phyloP scores from a whole-genome alignment of 2,113 vertebrate genomes.

The Zootoca vivipara region DNA sequence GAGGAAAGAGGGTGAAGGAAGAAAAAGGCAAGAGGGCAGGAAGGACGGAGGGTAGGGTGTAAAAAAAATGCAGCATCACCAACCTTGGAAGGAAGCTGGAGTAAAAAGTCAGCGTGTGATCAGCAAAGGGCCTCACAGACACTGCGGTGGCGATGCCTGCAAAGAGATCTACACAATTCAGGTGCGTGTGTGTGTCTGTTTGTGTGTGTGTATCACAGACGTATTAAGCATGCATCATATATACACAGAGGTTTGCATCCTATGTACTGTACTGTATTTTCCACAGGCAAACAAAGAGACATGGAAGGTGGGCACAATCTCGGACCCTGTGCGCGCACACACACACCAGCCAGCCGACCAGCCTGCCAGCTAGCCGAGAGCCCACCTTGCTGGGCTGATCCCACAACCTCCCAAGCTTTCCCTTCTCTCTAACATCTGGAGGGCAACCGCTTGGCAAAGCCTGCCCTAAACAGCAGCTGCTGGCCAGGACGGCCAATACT shows the following conservation, averaged over 20 bases:
- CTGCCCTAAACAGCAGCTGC: no score
- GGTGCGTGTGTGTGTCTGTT: background rate
- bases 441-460: no score
- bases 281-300: background rate
- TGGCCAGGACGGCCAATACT: no score
- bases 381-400: background rate
- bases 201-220: no score
- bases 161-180: constrained; percentile 15
- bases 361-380: background rate
- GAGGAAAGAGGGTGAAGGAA: background rate
- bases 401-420: background rate
- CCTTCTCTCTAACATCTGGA: no score
- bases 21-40: background rate
- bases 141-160: background rate
- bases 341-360: no score
- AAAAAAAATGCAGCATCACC: constrained; percentile 14
- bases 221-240: no score
- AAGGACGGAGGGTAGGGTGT: background rate
- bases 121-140: background rate
- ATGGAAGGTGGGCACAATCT: background rate
- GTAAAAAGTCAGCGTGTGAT: background rate
- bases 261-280: no score
- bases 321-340: background rate
- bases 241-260: background rate
- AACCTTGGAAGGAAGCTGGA: background rate